Evolutionary conservation across 2,888 invertebrate genomes (phyloP), one percentile per base, ranked within the genome.

Genomic region (Venustoraphidia nigricollis): DNA sequence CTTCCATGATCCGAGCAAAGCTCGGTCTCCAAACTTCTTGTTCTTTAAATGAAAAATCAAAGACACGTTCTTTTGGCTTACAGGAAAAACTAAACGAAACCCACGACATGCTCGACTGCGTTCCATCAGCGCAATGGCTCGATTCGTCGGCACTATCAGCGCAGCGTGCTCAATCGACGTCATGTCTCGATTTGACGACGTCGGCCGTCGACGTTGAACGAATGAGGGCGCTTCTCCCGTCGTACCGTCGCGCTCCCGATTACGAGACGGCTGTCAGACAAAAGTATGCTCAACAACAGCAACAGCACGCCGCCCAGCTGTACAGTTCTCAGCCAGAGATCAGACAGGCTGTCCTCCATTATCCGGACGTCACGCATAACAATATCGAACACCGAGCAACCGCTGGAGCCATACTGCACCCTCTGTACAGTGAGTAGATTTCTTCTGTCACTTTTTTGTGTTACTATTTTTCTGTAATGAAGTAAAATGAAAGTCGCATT

Each of bases 221-320:
- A 58, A 67, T 70, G 56, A 80, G 87, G 58, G 82, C 84, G 11
- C 72, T 89, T 53, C 65, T 89, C n/a, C 89, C 90, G 0, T 81
- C 83, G 0, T 90, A 90, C 64, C 76, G 94, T 3, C 88, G 88
- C 1, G 91, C 93, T 2, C 95, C 96, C 0, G 94, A 94, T 68
- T 96, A 96, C 66, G 93, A 94, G 62, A 90, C 91, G 0, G 93
- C 94, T 10, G 76, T 95, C 51, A 87, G 88, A 62, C 83, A 88
- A 58, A 90, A 90, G 62, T 85, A 86, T 65, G 73, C 78, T 44
- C 76, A 71, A 34, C 71, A 72, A n/a, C 59, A 57, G 50, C 50
- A 57, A 55, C 42, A 54, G 60, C 39, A 66, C 68, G 27, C 27
- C 53, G 69, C 74, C 1, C 62, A 73, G 10, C 63, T 73, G 43